Base-by-base conservation (phyloP, 1,140 invertebrate genomes). In the Meloidogyne exigua region DNA sequence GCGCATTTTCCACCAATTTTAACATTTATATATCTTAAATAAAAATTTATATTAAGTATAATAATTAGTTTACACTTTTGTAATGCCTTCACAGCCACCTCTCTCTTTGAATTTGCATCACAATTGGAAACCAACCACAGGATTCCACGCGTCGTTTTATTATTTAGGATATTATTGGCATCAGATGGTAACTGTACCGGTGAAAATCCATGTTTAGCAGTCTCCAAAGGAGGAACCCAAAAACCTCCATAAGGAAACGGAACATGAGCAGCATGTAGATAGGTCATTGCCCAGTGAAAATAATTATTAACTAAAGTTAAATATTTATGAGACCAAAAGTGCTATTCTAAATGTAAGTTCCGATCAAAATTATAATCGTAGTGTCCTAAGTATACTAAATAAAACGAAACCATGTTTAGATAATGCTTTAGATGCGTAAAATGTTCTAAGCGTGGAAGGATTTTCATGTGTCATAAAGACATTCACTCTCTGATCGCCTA, bases 121-220 rank as follows among this genome's bases (percentile, higher is more conserved):
- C 81, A 82, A 70, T 81, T 70, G 11, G 81, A 83, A n/a, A 82
- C 81, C 15, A 83, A 39, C 81, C 81, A 82, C 23, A 83, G 57
- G 0, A 72, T 64, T 26, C 63, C 70, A 13, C 63, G 18, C n/a
- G 32, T 32, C 13, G 21, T 64, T 39, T 80, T 80, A 39, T 77
- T 66, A 0, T 42, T 25, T n/a, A 82, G 39, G 36, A 82, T 77
- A 0, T 36, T 23, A 18, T 21, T 42, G 9, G 23, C 39, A 72
- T 80, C 73, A 11, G 15, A 76, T 25, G 78, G 28, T n/a, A 80
- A 25, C 11, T 68, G 15, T 15, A 65, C 18, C 1, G 80, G 65
- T 26, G 7, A 21, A 63, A 80, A 81, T 21, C 42, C 72, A 21
- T 25, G 57, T n/a, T 57, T 32, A 28, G 13, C 39, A 12, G 79